A percentile compares a stretch with the other conserved stretches of the same genome.
Conservation (phyloP, 2,888 invertebrate genomes). For the Lordiphosa andalusiaca region DNA sequence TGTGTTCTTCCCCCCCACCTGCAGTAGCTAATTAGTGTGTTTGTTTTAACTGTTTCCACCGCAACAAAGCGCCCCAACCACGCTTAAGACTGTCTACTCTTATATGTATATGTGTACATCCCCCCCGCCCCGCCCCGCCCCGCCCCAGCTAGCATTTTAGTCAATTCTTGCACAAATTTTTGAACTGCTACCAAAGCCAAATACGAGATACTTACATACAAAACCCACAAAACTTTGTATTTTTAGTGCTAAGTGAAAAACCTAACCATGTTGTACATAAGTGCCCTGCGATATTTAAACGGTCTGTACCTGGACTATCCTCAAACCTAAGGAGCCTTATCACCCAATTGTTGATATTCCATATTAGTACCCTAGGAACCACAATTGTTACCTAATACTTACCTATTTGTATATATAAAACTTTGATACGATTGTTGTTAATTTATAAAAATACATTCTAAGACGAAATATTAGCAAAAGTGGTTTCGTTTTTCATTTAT, state of each 20-base stretch:
- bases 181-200: conserved; percentile 61
- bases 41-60: too few relatives aligned
- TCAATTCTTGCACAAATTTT: conserved; percentile 30
- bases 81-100: conserved; percentile 6
- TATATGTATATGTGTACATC: not conserved
- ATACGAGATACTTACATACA: conserved; percentile 20
- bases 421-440: conserved; percentile 58
- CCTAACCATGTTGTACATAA: conserved; percentile 19
- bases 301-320: conserved; percentile 45
- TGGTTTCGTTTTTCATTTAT: conserved; percentile 34
- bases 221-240: too few relatives aligned
- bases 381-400: conserved; percentile 27
- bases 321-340: conserved; percentile 19
- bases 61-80: not conserved
- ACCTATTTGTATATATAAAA: not conserved
- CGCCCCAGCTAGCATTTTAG: not conserved
- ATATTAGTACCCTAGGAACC: conserved; percentile 17
- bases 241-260: conserved; percentile 21
- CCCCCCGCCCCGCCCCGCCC: too few relatives aligned
- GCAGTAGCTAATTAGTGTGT: conserved; percentile 46
- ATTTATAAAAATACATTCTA: conserved; percentile 60
- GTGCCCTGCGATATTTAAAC: conserved; percentile 64
- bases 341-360: conserved; percentile 53
- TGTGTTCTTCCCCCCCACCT: conserved; percentile 82
- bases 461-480: conserved; percentile 39